Percentiles rank a stretch among this genome's conserved stretches.
These are phyloP conservation scores for Tiliqua scincoides DNA, from an alignment of 2,113 vertebrate species.

Conservation along the genomic window DNA sequence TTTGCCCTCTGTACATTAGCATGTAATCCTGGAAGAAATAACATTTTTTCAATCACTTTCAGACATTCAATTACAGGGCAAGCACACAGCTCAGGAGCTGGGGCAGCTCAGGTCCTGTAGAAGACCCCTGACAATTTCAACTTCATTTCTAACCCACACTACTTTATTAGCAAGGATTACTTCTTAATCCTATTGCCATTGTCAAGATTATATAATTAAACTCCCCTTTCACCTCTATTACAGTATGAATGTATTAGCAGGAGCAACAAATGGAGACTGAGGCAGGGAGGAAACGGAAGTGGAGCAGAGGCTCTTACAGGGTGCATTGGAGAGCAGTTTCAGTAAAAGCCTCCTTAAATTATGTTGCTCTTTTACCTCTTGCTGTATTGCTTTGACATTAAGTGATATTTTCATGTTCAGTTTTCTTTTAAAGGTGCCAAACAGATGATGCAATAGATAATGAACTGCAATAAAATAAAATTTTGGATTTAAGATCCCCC, in stretches of 20 bases:
- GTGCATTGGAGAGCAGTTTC: constrained; percentile 9
- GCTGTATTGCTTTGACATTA: neutral
- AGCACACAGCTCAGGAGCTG: constrained; percentile 84
- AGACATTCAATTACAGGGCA: constrained; percentile 92
- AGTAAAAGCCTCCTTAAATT: constrained; percentile 22
- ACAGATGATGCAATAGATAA: constrained; percentile 8
- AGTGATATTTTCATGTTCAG: constrained; percentile 30
- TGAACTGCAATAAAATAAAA: constrained; percentile 36
- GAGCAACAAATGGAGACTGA: constrained; percentile 71
- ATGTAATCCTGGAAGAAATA: constrained; percentile 91
- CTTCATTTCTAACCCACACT: constrained; percentile 82
- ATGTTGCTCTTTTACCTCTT: constrained; percentile 23
- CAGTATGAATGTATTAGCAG: constrained; percentile 77
- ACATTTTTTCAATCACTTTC: constrained; percentile 89
- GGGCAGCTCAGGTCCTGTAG: constrained; percentile 76
- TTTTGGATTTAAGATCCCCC: constrained; percentile 7
- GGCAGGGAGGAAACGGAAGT: constrained; percentile 38
- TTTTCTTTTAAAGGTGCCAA: constrained; percentile 15
- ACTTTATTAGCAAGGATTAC: constrained; percentile 90
- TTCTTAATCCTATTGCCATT: constrained; percentile 91
- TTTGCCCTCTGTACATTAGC: constrained; percentile 88
- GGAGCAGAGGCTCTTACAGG: constrained; percentile 38
- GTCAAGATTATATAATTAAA: constrained; percentile 89
- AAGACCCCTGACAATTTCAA: constrained; percentile 84
- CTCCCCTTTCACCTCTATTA: constrained; percentile 86